Evolutionary conservation across 2,113 vertebrate genomes (phyloP).

Genomic region (Hydropotes inermis): DNA sequence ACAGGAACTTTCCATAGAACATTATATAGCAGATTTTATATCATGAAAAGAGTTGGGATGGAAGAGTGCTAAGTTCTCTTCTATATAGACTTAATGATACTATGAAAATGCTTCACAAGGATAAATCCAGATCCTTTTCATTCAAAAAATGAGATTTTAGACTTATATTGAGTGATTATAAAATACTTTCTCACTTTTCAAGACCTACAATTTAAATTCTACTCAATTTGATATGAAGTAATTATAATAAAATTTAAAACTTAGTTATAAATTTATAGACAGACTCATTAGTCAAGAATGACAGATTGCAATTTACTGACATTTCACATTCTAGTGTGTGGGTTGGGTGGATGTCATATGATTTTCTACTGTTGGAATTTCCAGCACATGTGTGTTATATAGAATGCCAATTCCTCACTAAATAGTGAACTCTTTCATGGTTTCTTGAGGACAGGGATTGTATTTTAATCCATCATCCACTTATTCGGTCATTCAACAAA

Average conservation of each 20-base stretch:
- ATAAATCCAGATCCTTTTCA: neutral
- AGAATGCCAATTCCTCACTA: constrained; percentile 56
- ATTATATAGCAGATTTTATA: neutral
- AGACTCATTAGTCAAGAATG: constrained; percentile 74
- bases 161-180: neutral
- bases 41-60: neutral
- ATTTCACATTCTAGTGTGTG: constrained; percentile 76
- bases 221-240: constrained; percentile 36
- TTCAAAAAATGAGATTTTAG: neutral
- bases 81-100: neutral
- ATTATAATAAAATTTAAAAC: constrained; percentile 59
- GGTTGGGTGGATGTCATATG: constrained; percentile 69
- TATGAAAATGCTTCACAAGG: neutral
- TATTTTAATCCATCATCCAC: neutral
- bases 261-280: constrained; percentile 69
- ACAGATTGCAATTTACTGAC: constrained; percentile 76
- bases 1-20: neutral
- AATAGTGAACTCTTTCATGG: constrained; percentile 36
- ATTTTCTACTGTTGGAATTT: constrained; percentile 73
- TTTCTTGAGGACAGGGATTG: constrained; percentile 41
- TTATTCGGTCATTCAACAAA: constrained; percentile 4
- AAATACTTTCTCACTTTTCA: neutral
- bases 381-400: constrained; percentile 69
- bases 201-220: constrained; percentile 9
- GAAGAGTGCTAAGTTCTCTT: neutral